Percentiles rank a stretch among this genome's conserved stretches.
Conservation (phyloP, 2,888 invertebrate species). For the Monopis laevigella region DNA sequence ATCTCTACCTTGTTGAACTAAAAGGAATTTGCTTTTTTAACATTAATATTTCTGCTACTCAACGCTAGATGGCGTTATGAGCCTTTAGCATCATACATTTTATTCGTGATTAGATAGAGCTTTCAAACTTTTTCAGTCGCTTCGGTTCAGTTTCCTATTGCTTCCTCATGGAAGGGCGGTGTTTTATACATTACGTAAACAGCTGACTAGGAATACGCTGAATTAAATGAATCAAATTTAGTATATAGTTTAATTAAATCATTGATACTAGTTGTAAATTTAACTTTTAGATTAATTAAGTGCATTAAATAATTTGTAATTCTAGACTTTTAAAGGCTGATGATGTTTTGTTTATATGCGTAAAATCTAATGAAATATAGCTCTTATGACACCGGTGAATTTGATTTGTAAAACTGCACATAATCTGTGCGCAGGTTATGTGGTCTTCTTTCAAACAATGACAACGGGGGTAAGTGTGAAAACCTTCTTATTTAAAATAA, state of each 20-base stretch:
- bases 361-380: constrained; percentile 34
- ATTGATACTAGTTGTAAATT: not conserved
- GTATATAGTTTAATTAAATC: not conserved
- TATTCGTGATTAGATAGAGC: too few relatives aligned
- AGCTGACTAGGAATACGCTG: constrained; percentile 23
- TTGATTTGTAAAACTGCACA: constrained; percentile 41
- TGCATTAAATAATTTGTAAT: not conserved
- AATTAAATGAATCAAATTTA: constrained; percentile 1
- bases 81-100: too few relatives aligned
- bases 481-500: too few relatives aligned
- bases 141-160: constrained; percentile 46
- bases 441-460: constrained; percentile 51
- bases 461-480: constrained; percentile 53
- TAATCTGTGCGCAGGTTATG: constrained; percentile 39
- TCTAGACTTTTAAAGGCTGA: not conserved
- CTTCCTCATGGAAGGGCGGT: constrained; percentile 49
- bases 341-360: constrained; percentile 1
- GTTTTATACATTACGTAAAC: constrained; percentile 54
- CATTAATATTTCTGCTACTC: not conserved
- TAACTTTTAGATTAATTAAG: not conserved
- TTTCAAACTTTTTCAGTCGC: constrained; percentile 37
- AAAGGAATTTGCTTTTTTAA: too few relatives aligned
- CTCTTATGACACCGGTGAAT: constrained; percentile 33
- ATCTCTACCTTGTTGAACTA: too few relatives aligned
- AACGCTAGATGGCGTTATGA: constrained; percentile 3